A percentile compares a stretch with the other conserved stretches of the same genome.
Evolutionary conservation across 2,888 invertebrate genomes (phyloP).

Genomic region (Drosophila kokeensis): DNA sequence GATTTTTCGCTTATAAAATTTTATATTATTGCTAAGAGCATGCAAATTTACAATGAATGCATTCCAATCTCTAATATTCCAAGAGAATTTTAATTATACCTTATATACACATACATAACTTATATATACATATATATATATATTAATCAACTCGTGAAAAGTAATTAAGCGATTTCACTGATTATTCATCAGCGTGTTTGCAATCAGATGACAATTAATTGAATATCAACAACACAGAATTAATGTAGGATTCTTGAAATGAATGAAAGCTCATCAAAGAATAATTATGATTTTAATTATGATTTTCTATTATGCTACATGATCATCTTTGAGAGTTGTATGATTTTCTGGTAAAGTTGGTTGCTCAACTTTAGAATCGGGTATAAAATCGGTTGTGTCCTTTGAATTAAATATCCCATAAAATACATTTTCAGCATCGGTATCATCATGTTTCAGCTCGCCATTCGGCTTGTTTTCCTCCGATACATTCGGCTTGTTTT

Average conservation of each 20-base stretch:
- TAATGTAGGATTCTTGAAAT: background rate
- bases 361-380: background rate
- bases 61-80: background rate
- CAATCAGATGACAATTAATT: conserved; percentile 1
- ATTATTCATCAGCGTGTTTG: conserved; percentile 12
- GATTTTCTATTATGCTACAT: background rate
- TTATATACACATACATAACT: too few relatives aligned
- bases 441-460: background rate
- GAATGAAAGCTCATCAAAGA: background rate
- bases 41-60: background rate
- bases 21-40: background rate
- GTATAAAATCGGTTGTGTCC: background rate
- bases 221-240: too few relatives aligned
- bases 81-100: conserved; percentile 12
- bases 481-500: background rate
- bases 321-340: fast-evolving
- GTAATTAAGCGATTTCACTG: background rate
- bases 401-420: fast-evolving
- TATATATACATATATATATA: background rate
- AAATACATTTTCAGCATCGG: background rate
- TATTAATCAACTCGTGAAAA: background rate
- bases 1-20: background rate
- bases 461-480: background rate
- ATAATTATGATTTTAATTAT: background rate
- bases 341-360: fast-evolving